These are phyloP conservation scores for Micromys minutus DNA, from an alignment of 2,113 vertebrate genomes.

Conservation along the genomic window DNA sequence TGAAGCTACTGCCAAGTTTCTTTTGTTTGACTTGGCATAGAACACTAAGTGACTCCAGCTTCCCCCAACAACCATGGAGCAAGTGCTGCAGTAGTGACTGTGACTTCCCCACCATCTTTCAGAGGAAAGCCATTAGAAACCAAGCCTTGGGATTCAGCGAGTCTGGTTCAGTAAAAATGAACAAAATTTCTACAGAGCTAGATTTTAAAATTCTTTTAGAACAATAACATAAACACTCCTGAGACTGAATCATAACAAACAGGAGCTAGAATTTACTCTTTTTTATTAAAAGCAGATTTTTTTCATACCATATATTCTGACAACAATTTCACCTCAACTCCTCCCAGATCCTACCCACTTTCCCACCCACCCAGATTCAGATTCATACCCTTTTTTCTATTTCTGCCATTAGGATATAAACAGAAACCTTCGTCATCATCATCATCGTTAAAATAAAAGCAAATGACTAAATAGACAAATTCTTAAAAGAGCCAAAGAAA, in stretches of 20 bases:
- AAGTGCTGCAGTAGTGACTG: background rate
- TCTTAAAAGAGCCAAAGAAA: background rate
- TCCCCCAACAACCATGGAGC: background rate
- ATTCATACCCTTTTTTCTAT: background rate
- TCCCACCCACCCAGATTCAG: background rate
- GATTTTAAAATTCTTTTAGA: background rate
- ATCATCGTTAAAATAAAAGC: background rate
- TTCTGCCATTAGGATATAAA: background rate
- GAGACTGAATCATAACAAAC: background rate
- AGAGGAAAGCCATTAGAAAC: background rate
- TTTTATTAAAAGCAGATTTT: background rate
- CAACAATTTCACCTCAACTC: background rate
- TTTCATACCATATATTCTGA: background rate
- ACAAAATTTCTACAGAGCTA: background rate
- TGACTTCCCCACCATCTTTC: background rate
- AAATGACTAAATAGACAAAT: too few relatives aligned
- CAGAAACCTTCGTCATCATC: background rate
- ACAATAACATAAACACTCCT: background rate
- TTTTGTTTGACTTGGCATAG: background rate
- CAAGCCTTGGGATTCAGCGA: background rate
- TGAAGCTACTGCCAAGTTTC: background rate
- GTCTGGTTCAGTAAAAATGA: background rate
- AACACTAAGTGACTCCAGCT: background rate
- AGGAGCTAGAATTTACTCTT: background rate
- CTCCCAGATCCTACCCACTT: background rate